A percentile compares a stretch with the other conserved stretches of the same genome.
phyloP scores from a whole-genome alignment of 2,113 vertebrate genomes.

The Lagopus leucura region DNA sequence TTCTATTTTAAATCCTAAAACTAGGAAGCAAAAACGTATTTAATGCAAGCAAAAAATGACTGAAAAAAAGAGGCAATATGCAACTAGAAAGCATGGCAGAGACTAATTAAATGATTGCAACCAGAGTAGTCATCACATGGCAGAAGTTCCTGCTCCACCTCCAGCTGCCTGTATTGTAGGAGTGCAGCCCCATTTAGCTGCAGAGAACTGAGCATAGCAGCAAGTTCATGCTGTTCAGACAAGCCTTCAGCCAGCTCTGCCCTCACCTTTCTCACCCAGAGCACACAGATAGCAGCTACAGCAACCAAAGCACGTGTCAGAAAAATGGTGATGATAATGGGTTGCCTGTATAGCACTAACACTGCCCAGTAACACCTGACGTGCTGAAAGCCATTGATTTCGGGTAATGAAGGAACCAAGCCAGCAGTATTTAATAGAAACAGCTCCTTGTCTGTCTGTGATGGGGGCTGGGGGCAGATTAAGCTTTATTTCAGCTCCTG shows the following conservation, averaged over 20 bases:
- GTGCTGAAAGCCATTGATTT: neutral
- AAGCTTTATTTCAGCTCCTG: neutral
- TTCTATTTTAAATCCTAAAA: neutral
- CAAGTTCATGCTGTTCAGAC: neutral
- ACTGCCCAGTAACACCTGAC: accelerated
- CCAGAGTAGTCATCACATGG: neutral
- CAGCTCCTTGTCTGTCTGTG: neutral
- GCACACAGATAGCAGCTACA: neutral
- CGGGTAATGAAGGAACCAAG: neutral
- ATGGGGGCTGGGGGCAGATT: neutral
- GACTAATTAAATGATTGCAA: neutral
- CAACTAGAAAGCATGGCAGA: neutral
- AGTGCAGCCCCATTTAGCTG: neutral
- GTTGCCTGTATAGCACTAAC: neutral
- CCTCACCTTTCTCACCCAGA: neutral
- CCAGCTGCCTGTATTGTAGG: neutral
- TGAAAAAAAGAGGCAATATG: neutral
- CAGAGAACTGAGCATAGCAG: neutral
- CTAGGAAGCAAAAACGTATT: neutral
- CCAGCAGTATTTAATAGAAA: neutral
- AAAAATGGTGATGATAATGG: accelerated
- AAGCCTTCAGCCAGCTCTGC: neutral
- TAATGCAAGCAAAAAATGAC: neutral
- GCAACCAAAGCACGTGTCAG: neutral
- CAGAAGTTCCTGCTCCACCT: neutral